A percentile compares a stretch with the other conserved stretches of the same genome.
Evolutionary conservation across 2,888 invertebrate genomes (phyloP).

Genomic region (Dichetophora obliterata): DNA sequence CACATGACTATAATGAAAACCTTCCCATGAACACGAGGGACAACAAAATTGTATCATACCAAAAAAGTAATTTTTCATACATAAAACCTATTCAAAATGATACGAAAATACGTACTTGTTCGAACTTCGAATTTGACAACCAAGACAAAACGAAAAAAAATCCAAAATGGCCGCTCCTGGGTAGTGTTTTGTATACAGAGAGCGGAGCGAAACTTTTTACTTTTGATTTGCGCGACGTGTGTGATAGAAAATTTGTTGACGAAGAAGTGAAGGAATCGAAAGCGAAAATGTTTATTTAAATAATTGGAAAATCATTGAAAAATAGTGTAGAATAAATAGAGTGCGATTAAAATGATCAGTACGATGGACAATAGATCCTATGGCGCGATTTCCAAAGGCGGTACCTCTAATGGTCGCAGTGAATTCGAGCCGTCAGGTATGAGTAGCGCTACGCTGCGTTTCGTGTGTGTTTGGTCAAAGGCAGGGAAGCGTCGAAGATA

Average conservation of each 20-base stretch:
- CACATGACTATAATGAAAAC: too few species aligned
- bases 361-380: slow-evolving; percentile 70
- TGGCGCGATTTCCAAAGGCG: slow-evolving; percentile 64
- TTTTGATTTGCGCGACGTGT: slow-evolving; percentile 27
- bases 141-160: slow-evolving; percentile 24
- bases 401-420: slow-evolving; percentile 60
- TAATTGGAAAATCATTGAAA: slow-evolving; percentile 31
- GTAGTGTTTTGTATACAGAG: slow-evolving; percentile 50
- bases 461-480: slow-evolving; percentile 18
- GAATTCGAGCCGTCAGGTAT: slow-evolving; percentile 69
- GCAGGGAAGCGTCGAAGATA: neutral
- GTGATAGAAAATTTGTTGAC: slow-evolving; percentile 24
- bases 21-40: too few species aligned
- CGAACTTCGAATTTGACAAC: slow-evolving; percentile 24
- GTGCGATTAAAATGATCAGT: slow-evolving; percentile 61
- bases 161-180: slow-evolving; percentile 49
- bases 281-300: slow-evolving; percentile 47
- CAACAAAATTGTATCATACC: too few species aligned
- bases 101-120: too few species aligned
- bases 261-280: slow-evolving; percentile 32
- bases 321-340: slow-evolving; percentile 14
- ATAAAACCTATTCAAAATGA: too few species aligned
- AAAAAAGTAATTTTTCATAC: too few species aligned
- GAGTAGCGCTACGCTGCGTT: slow-evolving; percentile 33
- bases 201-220: slow-evolving; percentile 26